Evolutionary conservation across 2,888 invertebrate genomes (phyloP).

Genomic region (Lottia scabra): DNA sequence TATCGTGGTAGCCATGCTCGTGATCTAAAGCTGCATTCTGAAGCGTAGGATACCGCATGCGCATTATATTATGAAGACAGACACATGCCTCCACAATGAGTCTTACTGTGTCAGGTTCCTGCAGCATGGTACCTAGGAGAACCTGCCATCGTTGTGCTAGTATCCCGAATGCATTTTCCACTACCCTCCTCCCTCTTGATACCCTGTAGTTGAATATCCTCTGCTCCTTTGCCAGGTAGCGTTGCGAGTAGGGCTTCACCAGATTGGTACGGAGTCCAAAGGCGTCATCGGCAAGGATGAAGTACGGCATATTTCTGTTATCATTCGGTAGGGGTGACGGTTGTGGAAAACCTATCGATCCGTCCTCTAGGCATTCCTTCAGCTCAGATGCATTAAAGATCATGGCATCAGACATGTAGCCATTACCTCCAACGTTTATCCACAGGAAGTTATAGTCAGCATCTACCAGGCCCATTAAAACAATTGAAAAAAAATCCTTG

Average conservation of each 20-base stretch:
- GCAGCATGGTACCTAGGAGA: slow-evolving; percentile 15
- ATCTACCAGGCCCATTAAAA: slow-evolving; percentile 40
- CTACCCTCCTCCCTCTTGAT: slow-evolving; percentile 33
- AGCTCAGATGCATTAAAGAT: slow-evolving; percentile 32
- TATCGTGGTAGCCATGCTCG: slow-evolving; percentile 34
- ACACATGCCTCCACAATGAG: slow-evolving; percentile 27
- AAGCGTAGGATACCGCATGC: slow-evolving; percentile 28
- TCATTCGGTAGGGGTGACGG: slow-evolving; percentile 33
- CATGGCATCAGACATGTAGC: slow-evolving; percentile 30
- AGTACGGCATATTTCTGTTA: slow-evolving; percentile 33
- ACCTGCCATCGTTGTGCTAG: slow-evolving; percentile 19
- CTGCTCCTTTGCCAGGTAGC: slow-evolving; percentile 34
- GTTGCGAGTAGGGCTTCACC: slow-evolving; percentile 38
- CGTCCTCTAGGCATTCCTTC: slow-evolving; percentile 27
- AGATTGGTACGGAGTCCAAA: slow-evolving; percentile 36
- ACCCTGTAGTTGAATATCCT: slow-evolving; percentile 43
- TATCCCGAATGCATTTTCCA: slow-evolving; percentile 28
- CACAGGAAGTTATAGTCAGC: slow-evolving; percentile 41
- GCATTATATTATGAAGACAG: slow-evolving; percentile 36
- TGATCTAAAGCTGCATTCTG: slow-evolving; percentile 29
- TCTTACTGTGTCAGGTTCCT: slow-evolving; percentile 21
- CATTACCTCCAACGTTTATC: slow-evolving; percentile 27
- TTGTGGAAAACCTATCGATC: slow-evolving; percentile 28
- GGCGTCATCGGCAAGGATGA: slow-evolving; percentile 43
- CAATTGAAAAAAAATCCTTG: no score